Base-by-base conservation (phyloP, 2,888 invertebrate species). In the Drosophila suboccidentalis region DNA sequence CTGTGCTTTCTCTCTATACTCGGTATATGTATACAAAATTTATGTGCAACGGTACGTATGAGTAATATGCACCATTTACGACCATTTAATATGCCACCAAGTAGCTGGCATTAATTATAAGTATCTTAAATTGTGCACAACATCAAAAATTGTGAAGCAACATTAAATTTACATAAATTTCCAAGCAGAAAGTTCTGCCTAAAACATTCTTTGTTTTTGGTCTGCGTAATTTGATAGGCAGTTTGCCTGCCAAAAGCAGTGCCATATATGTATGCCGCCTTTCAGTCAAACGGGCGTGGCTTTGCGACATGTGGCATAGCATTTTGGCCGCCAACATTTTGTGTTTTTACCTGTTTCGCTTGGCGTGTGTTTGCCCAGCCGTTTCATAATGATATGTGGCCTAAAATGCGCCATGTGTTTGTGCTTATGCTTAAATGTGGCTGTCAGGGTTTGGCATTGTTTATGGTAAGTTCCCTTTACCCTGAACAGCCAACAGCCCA, bases 41-140 rank as follows among this genome's bases (percentile, higher is more conserved):
- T 51, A 51, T 73, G 62, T 49, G 39, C 57, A 22, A 69, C 54
- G 83, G 88, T 85, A 88, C 71, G 85, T 85, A 85, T 77, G 75
- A 69, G 74, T 79, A 73, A 79, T 82, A 51, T 76, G 53, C 61
- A 17, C 22, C 39, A 66, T 73, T 76, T 70, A 57, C 36, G 70
- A 49, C 26, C 50, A 53, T 68, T 65, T 62, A 68, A 70, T 71
- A 62, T 65, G 80, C 44, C 44, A 39, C 15, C 54, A 41, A 54
- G 54, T 54, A n/a, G 32, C 58, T 55, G 51, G 54, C 61, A 59
- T 76, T 75, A 70, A 70, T 79, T 62, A 53, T 62, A 55, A 65
- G 64, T 55, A 50, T 53, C 60, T 76, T 50, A 71, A 71, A 80
- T 75, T 75, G 80, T 49, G 62, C 66, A 44, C 41, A 65, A 38